These are phyloP conservation scores for Cylas formicarius DNA, from an alignment of 1,140 invertebrate species.

Conservation along the genomic window DNA sequence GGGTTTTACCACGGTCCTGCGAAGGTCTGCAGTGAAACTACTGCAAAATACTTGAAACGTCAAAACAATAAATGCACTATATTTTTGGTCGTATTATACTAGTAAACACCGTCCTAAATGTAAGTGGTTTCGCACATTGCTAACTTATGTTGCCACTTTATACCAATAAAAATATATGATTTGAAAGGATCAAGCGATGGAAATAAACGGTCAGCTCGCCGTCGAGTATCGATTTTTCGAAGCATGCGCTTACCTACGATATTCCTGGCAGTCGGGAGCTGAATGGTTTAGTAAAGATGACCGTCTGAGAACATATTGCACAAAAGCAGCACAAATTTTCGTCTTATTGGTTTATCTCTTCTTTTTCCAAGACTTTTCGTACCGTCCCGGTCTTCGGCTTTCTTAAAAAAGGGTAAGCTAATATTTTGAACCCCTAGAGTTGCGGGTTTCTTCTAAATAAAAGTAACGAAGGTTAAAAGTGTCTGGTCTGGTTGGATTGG, in stretches of 20 bases:
- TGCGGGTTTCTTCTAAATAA: not conserved
- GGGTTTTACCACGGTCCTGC: too few relatives aligned
- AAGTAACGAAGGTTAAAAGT: not conserved
- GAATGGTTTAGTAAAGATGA: slow-evolving; percentile 1
- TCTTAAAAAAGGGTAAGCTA: not conserved
- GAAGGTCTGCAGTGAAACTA: too few relatives aligned
- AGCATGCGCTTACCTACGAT: slow-evolving; percentile 5
- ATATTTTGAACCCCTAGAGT: not conserved
- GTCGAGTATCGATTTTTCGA: slow-evolving; percentile 1
- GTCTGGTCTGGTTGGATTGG: not conserved
- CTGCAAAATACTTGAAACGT: too few relatives aligned
- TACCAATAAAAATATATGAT: not conserved
- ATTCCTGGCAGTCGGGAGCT: not conserved
- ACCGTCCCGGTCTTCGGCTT: not conserved
- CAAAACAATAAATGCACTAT: too few relatives aligned
- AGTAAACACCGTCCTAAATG: too few relatives aligned
- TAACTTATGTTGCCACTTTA: not conserved
- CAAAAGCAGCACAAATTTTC: slow-evolving; percentile 11
- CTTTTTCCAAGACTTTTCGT: not conserved
- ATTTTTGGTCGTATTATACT: too few relatives aligned
- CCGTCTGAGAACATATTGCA: slow-evolving; percentile 11
- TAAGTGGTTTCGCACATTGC: too few relatives aligned
- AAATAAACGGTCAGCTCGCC: not conserved
- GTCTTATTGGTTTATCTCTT: not conserved
- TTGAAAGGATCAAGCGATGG: not conserved